Evolutionary conservation across 2,113 vertebrate genomes (phyloP).

Genomic region (Motacilla alba): DNA sequence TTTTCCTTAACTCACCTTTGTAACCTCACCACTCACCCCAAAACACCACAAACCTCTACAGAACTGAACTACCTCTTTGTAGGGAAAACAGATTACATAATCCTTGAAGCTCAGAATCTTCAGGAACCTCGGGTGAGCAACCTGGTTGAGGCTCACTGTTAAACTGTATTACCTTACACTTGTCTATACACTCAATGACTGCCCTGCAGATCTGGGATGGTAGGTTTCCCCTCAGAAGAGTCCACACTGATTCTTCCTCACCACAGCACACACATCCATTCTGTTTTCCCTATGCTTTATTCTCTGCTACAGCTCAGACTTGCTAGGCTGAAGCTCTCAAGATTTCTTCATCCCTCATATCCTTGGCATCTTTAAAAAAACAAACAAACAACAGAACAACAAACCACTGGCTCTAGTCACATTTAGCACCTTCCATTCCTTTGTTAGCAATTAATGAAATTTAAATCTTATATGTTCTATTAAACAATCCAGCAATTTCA

Average conservation of each 20-base stretch:
- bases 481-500: neutral
- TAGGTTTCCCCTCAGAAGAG: neutral
- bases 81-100: neutral
- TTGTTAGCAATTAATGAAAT: neutral
- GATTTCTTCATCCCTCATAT: neutral
- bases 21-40: neutral
- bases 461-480: neutral
- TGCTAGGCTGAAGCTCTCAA: neutral
- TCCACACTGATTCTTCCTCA: accelerated
- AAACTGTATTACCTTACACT: neutral
- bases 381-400: neutral
- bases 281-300: neutral
- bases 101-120: neutral
- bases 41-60: neutral
- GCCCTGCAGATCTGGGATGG: neutral
- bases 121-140: neutral
- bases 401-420: neutral
- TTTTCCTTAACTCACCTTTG: neutral
- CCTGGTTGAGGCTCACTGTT: neutral
- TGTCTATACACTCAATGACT: neutral
- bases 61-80: neutral
- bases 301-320: neutral
- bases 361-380: too few relatives aligned
- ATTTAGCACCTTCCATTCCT: neutral
- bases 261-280: neutral